Percentiles rank a stretch among this genome's conserved stretches.
These are phyloP conservation scores for Liparis tanakae DNA, from an alignment of 2,797 vertebrate species.

Conservation along the genomic window DNA sequence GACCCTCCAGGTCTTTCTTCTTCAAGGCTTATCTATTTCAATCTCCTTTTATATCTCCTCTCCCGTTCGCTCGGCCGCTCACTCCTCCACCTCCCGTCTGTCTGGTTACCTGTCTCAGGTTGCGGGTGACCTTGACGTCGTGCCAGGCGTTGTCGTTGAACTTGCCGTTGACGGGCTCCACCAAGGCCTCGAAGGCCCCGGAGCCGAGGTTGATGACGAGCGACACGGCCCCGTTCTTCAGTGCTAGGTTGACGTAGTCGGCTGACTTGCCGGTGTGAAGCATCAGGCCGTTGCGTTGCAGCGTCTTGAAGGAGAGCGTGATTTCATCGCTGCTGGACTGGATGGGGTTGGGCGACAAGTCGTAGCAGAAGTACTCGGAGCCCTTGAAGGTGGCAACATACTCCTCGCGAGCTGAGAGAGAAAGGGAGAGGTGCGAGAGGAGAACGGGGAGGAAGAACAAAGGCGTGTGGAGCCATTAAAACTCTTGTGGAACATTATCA, in stretches of 20 bases:
- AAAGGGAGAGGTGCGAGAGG: slow-evolving; percentile 54
- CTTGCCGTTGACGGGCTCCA: slow-evolving; percentile 99
- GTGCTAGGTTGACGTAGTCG: slow-evolving; percentile 98
- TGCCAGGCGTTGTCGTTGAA: slow-evolving; percentile 99
- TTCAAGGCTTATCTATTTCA: slow-evolving; percentile 10
- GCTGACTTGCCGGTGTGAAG: slow-evolving; percentile 99
- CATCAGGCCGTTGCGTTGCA: slow-evolving; percentile 99
- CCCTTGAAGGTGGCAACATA: slow-evolving; percentile 99
- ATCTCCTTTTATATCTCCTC: slow-evolving; percentile 6
- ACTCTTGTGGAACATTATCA: slow-evolving; percentile 47
- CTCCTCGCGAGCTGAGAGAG: slow-evolving; percentile 92
- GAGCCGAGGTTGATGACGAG: slow-evolving; percentile 99
- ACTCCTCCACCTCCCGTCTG: slow-evolving; percentile 74
- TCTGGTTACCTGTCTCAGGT: slow-evolving; percentile 99
- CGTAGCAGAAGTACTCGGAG: slow-evolving; percentile 99
- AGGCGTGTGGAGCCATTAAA: slow-evolving; percentile 46
- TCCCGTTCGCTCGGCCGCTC: slow-evolving; percentile 21
- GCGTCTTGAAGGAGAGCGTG: slow-evolving; percentile 98
- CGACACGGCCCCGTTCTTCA: slow-evolving; percentile 98
- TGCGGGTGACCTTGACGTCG: slow-evolving; percentile 99
- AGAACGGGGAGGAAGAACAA: slow-evolving; percentile 31
- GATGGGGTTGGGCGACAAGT: slow-evolving; percentile 98
- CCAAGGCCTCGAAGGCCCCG: slow-evolving; percentile 98
- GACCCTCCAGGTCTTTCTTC: slow-evolving; percentile 9
- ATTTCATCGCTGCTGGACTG: slow-evolving; percentile 99